Percentiles rank a stretch among this genome's conserved stretches.
phyloP scores from a whole-genome alignment of 2,888 invertebrate species.

The Erebia aethiops region DNA sequence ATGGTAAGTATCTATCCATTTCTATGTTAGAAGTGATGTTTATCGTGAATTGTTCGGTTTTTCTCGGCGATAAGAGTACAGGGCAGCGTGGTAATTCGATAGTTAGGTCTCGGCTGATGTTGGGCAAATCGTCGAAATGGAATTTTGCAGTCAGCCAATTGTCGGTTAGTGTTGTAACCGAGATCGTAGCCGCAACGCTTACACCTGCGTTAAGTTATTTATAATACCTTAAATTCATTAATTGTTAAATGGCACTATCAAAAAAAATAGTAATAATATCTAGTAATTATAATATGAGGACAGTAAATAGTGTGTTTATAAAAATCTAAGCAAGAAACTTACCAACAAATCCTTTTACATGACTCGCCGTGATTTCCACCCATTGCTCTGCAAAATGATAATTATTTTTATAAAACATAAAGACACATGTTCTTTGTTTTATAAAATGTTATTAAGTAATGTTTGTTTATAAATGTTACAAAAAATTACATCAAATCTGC shows the following conservation, averaged over 20 bases:
- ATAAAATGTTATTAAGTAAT: too few species aligned
- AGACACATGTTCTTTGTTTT: too few species aligned
- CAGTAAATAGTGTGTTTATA: too few species aligned
- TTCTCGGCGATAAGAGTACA: constrained; percentile 64
- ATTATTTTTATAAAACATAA: too few species aligned
- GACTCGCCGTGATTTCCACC: constrained; percentile 60
- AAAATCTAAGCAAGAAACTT: constrained; percentile 44
- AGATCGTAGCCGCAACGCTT: constrained; percentile 54
- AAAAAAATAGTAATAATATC: too few species aligned
- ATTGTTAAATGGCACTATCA: too few species aligned
- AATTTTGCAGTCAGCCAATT: constrained; percentile 71
- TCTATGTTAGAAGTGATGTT: constrained; percentile 64
- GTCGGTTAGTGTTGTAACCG: constrained; percentile 62
- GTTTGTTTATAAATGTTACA: too few species aligned
- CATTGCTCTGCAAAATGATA: constrained; percentile 63
- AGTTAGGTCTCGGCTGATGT: constrained; percentile 53
- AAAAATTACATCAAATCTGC: too few species aligned
- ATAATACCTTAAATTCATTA: too few species aligned
- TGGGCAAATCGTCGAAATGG: constrained; percentile 56
- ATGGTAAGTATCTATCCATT: constrained; percentile 55
- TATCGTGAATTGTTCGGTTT: constrained; percentile 61
- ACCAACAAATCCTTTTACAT: constrained; percentile 71
- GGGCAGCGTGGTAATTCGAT: constrained; percentile 70
- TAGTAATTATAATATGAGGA: too few species aligned
- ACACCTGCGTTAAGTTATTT: constrained; percentile 54